A percentile compares a stretch with the other conserved stretches of the same genome.
Evolutionary conservation across 1,140 invertebrate species (phyloP).

Genomic region (Magallana ariakensis): DNA sequence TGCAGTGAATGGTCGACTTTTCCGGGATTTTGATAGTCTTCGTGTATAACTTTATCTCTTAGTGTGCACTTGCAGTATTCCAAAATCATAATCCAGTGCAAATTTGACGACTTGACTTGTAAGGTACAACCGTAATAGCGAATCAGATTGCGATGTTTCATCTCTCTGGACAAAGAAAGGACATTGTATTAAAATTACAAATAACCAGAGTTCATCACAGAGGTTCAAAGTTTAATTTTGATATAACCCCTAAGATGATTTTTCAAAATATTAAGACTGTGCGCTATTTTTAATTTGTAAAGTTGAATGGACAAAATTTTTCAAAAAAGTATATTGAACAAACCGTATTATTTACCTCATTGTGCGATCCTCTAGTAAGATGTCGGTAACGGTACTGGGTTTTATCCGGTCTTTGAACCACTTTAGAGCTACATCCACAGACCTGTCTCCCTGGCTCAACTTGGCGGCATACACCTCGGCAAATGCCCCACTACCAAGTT

Average conservation of each 20-base stretch:
- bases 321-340: no score
- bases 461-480: conserved; percentile 64
- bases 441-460: background rate
- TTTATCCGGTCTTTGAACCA: conserved; percentile 59
- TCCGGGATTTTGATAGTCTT: conserved; percentile 55
- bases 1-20: conserved; percentile 51
- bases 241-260: no score
- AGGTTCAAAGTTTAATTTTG: no score
- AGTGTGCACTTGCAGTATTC: conserved; percentile 71
- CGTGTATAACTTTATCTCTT: conserved; percentile 59
- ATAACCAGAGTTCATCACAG: no score
- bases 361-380: conserved; percentile 69
- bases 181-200: no score
- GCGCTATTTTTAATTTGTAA: no score
- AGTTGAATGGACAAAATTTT: no score
- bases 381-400: conserved; percentile 59
- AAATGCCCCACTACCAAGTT: conserved; percentile 72
- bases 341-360: conserved; percentile 60
- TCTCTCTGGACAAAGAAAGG: conserved; percentile 49
- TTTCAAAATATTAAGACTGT: no score
- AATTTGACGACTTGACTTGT: conserved; percentile 46
- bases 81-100: conserved; percentile 72
- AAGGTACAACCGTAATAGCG: conserved; percentile 67
- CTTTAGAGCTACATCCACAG: conserved; percentile 64
- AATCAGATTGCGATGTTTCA: conserved; percentile 67